Evolutionary conservation across 1,140 invertebrate genomes (phyloP), one percentile per base, ranked within the genome.

Genomic region (Pteromalus puparum): DNA sequence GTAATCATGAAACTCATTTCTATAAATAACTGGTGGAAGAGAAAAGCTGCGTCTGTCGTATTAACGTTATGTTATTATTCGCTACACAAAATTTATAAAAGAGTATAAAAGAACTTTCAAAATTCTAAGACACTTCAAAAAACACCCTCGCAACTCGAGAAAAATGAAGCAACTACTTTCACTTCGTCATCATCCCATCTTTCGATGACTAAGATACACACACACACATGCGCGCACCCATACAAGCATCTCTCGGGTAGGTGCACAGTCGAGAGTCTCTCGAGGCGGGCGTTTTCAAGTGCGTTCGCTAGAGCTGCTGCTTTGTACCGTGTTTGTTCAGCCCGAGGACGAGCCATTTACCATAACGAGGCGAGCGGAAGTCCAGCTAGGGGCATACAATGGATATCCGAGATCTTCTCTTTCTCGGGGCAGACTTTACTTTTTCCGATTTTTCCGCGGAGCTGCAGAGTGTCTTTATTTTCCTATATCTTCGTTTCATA

Each of bases 301-400:
- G 67, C 67, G 18, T 70, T 70, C 28, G 21, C 67, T 10, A 18
- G 67, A 70, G 67, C 24, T 30, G 24, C 61, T 26, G 38, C 28
- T 76, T 28, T 82, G 38, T 26, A 15, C 18, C 38, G 26, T 83
- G 30, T 83, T 78, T 83, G 53, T 75, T 38, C 13, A 42, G 18
- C 26, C 30, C 42, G 30, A 73, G 46, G 34, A 26, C 65, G 18
- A 30, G 30, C 46, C 46, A 83, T 83, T 83, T 83, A 73, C 67
- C 75, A 79, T 83, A 83, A 78, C 67, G 46, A 72, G 75, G 42
- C 34, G 26, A 61, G 61, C 73, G 38, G n/a, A 74, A 73, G 48
- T 81, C 28, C 80, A 67, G 53, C 15, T 13, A 34, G 15, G 38
- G 13, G 1, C 38, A 18, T 38, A 82, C 30, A 74, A 74, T 74